Conservation (phyloP, 2,113 vertebrate species). For the Fregata magnificens region DNA sequence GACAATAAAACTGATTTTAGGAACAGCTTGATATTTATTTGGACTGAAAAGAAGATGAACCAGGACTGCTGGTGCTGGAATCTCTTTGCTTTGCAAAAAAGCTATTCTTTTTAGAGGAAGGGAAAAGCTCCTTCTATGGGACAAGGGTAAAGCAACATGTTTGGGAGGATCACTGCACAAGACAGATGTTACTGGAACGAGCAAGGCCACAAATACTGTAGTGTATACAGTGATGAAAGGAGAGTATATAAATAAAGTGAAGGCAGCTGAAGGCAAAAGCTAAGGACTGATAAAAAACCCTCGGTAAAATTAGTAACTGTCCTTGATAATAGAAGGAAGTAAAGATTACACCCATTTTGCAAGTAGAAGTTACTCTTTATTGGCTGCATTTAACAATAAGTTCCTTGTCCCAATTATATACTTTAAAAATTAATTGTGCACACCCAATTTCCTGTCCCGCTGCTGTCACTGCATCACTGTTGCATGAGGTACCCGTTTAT, state of each 20-base stretch:
- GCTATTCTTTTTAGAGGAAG: neutral
- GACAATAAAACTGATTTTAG: neutral
- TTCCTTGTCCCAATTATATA: neutral
- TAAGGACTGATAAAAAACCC: neutral
- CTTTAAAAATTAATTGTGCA: constrained; percentile 27
- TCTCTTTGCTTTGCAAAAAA: neutral
- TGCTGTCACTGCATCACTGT: neutral
- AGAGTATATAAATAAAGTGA: neutral
- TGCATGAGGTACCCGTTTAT: neutral
- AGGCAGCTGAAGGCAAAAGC: neutral
- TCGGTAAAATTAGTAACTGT: neutral
- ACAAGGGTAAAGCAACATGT: neutral
- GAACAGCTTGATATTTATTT: neutral
- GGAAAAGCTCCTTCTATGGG: neutral
- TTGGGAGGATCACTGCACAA: neutral
- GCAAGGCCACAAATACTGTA: neutral
- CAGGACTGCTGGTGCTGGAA: neutral
- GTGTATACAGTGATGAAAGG: neutral
- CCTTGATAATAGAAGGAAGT: neutral
- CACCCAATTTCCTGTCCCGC: neutral
- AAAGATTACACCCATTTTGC: neutral
- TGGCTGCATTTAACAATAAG: neutral
- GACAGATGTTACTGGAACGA: neutral
- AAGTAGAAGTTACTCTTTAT: neutral
- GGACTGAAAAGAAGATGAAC: neutral